Evolutionary conservation across 2,113 vertebrate species (phyloP).

Genomic region (Alosa alosa): DNA sequence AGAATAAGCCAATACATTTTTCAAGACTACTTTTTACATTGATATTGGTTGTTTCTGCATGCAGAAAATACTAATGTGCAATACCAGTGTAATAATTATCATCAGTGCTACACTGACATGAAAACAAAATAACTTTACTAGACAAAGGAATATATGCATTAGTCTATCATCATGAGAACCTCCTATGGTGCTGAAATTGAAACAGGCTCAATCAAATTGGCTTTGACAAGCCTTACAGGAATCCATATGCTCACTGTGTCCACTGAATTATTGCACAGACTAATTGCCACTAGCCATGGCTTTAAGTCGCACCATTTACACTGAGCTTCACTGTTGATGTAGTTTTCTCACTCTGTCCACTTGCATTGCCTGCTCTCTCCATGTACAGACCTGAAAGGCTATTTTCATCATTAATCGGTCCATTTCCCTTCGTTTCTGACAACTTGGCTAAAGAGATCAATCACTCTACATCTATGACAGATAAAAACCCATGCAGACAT

Average conservation of each 20-base stretch:
- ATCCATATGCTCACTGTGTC: background rate
- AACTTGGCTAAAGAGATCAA: conserved; percentile 15
- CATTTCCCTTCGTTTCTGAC: background rate
- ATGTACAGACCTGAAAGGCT: background rate
- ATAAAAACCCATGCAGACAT: background rate
- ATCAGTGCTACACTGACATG: no score
- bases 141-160: background rate
- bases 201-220: background rate
- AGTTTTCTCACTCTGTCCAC: background rate
- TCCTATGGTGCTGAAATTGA: background rate
- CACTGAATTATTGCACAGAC: background rate
- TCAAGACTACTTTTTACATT: no score
- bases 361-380: background rate
- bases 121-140: background rate
- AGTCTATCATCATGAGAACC: background rate
- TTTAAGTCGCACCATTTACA: background rate
- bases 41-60: no score
- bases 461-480: background rate
- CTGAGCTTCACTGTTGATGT: background rate
- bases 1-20: no score
- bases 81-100: no score
- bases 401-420: background rate
- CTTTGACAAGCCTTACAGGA: background rate
- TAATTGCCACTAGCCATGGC: background rate
- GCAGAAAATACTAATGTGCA: no score